Evolutionary conservation across 2,797 vertebrate species (phyloP), one percentile per base, ranked within the genome.

Genomic region (Allobates femoralis): DNA sequence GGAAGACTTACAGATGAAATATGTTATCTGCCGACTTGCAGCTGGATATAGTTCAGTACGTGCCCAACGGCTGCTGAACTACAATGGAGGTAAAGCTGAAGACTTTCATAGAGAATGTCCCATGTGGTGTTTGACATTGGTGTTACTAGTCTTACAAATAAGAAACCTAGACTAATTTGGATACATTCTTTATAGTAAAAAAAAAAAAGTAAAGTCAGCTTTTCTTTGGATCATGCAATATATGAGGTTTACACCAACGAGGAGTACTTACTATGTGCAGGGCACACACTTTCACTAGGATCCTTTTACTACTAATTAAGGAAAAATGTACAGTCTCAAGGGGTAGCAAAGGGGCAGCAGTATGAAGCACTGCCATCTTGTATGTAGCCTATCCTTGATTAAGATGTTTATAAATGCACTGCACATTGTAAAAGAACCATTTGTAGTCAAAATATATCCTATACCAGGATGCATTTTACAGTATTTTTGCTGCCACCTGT

Each of bases 351-450:
- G 41, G 14, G 26, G 75, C 30, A 12, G 1, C 60, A 69, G 28
- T 71, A 71, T 41, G 3, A 46, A 32, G 67, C 34, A 14, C 30
- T 30, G 28, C 30, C 18, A 30, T 30, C 5, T 19, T 8, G 15
- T 53, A 7, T 26, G 23, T 74, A 15, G 46, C 73, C 73, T 51
- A 19, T 28, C 46, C 50, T 28, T 18, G 23, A 5, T 74, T 74
- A 16, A 8, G 6, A 51, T 51, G 28, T 28, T 32, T 76, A 53
- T 26, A 2, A 4, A 53, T 53, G 74, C n/a, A 19, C 74, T 76
- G 74, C 26, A 53, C 74, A 76, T 76, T 30, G 16, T 76, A 76
- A 71, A 41, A 37, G 21, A 71, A 11, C 21, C 34, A 71, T 71
- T 53, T 55, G 28, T 30, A 56, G 18, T 77, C 21, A 56, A 18